Percentiles rank a stretch among this genome's conserved stretches.
Evolutionary conservation across 2,888 invertebrate species (phyloP).

Genomic region (Endomychus coccineus): DNA sequence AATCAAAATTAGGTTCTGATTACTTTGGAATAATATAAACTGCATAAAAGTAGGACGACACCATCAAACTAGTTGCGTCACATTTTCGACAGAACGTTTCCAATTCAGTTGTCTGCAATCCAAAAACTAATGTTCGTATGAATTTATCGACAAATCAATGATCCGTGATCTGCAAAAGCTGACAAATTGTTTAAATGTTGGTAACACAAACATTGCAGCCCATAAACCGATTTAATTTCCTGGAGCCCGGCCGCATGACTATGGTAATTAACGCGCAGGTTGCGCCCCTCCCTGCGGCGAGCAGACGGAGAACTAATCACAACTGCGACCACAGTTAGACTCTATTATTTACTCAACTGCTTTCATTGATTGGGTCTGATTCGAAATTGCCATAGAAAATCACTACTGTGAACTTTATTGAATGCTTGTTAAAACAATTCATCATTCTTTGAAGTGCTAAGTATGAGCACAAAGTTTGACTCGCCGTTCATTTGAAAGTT

Average conservation of each 20-base stretch:
- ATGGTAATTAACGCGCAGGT: conserved; percentile 47
- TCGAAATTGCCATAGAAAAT: conserved; percentile 25
- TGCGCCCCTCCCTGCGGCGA: conserved; percentile 29
- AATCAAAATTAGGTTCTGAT: too few species aligned
- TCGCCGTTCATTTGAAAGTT: too few species aligned
- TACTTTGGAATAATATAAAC: too few species aligned
- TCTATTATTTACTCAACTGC: conserved; percentile 42
- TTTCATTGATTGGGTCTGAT: conserved; percentile 33
- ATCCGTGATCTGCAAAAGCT: too few species aligned
- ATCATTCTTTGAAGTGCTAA: conserved; percentile 3
- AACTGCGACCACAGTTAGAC: conserved; percentile 42
- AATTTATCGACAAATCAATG: too few species aligned
- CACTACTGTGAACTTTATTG: conserved; percentile 11
- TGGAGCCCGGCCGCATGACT: conserved; percentile 40
- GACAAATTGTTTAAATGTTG: conserved; percentile 42
- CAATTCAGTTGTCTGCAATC: too few species aligned
- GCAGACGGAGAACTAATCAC: conserved; percentile 40
- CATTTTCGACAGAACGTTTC: too few species aligned
- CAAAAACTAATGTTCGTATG: too few species aligned
- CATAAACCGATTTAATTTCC: conserved; percentile 44
- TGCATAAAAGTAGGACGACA: too few species aligned
- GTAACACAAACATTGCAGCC: conserved; percentile 41
- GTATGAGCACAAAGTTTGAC: too few species aligned
- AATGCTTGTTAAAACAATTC: conserved; percentile 14
- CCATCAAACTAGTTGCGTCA: too few species aligned